Conservation (phyloP, 1,140 invertebrate genomes). For the Drosophila paulistorum region DNA sequence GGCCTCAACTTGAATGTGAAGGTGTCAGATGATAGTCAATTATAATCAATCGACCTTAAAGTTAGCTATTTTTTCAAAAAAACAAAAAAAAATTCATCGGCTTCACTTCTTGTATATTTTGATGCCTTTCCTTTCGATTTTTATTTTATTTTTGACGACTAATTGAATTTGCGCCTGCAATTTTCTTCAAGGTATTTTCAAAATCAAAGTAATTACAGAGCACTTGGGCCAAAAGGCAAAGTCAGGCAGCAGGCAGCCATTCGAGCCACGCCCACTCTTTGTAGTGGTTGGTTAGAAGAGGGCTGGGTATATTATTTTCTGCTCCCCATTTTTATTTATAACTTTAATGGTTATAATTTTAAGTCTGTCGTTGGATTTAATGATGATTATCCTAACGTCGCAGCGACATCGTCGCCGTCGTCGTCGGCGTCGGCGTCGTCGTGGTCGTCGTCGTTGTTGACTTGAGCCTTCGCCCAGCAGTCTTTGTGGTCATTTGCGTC, state of each 20-base stretch:
- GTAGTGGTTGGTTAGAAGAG: conserved; percentile 1
- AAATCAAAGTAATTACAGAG: conserved; percentile 73
- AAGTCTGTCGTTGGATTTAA: conserved; percentile 72
- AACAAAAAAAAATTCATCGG: no score
- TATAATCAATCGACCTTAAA: conserved; percentile 10
- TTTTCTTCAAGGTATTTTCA: conserved; percentile 48
- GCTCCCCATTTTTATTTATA: conserved; percentile 71
- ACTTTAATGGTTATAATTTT: conserved; percentile 79
- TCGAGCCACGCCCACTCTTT: conserved; percentile 47
- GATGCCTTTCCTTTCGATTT: background rate
- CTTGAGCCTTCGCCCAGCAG: conserved; percentile 16
- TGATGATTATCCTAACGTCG: conserved; percentile 68
- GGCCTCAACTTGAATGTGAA: conserved; percentile 10
- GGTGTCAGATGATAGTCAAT: conserved; percentile 12
- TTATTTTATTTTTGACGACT: conserved; percentile 1
- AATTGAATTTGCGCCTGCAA: conserved; percentile 56
- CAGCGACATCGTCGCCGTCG: background rate
- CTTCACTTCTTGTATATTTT: background rate
- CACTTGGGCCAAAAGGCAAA: background rate
- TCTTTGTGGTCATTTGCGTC: conserved; percentile 60
- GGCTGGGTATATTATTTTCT: conserved; percentile 12
- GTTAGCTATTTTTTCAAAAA: background rate
- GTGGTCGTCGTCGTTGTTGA: no score
- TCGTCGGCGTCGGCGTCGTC: no score
- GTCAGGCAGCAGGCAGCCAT: conserved; percentile 27